phyloP scores from a whole-genome alignment of 1,140 invertebrate genomes.

The Eurosta solidaginis region DNA sequence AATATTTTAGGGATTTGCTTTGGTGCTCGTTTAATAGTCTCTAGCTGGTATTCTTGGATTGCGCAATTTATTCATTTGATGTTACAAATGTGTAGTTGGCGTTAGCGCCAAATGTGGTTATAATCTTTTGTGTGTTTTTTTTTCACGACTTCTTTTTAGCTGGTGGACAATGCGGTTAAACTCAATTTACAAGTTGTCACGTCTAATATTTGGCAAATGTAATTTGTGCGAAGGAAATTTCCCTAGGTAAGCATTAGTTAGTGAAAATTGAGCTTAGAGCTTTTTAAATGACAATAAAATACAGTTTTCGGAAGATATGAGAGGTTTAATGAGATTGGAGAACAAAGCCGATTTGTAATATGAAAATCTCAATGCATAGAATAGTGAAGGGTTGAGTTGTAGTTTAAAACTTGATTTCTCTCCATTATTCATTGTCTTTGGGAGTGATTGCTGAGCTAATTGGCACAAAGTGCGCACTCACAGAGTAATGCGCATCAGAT shows the following conservation, averaged over 20 bases:
- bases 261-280: background rate
- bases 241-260: background rate
- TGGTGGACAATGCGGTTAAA: background rate
- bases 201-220: background rate
- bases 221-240: background rate
- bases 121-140: no score
- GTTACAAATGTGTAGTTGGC: background rate
- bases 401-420: no score
- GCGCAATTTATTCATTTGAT: background rate
- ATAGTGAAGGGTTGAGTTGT: no score
- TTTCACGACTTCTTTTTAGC: no score
- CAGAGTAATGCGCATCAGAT: no score
- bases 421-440: no score
- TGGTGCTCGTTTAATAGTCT: background rate
- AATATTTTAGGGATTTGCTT: background rate
- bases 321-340: no score
- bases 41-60: background rate
- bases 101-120: background rate
- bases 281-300: background rate
- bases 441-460: no score
- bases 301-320: background rate
- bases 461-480: no score
- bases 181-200: constrained; percentile 26
- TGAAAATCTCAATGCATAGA: no score
- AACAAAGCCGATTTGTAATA: no score